Percentiles rank a stretch among this genome's conserved stretches.
Conservation (phyloP, 2,888 invertebrate genomes). For the Amblyjoppa fuscipennis region DNA sequence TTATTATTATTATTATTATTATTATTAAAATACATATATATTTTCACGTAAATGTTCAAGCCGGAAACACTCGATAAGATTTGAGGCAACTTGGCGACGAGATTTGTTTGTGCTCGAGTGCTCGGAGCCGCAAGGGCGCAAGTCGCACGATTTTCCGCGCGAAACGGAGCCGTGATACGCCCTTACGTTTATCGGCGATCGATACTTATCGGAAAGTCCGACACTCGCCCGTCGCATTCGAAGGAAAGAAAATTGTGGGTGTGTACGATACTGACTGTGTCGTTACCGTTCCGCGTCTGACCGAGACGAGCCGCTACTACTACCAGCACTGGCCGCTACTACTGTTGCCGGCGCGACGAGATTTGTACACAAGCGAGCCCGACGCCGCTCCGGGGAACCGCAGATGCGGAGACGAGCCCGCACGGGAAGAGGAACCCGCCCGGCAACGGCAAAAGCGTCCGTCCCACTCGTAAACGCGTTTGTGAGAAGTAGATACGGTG, state of each 20-base stretch:
- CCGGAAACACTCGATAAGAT: too few relatives aligned
- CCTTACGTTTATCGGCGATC: not conserved
- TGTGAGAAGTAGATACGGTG: conserved; percentile 40
- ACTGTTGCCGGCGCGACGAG: not conserved
- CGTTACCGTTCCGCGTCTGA: not conserved
- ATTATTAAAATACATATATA: too few relatives aligned
- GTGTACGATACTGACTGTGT: not conserved
- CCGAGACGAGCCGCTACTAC: not conserved
- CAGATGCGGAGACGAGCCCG: conserved; percentile 14
- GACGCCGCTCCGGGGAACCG: not conserved
- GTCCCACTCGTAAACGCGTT: conserved; percentile 38
- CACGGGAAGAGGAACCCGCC: conserved; percentile 45
- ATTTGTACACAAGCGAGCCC: not conserved
- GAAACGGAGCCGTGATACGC: not conserved
- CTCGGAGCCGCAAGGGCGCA: too few relatives aligned
- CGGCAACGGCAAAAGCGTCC: conserved; percentile 35
- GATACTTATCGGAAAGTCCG: not conserved
- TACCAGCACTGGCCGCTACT: not conserved
- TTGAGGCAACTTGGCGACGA: too few relatives aligned
- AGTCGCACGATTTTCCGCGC: not conserved
- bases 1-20: too few relatives aligned
- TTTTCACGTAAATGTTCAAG: too few relatives aligned
- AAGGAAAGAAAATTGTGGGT: too few relatives aligned
- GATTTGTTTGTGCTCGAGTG: too few relatives aligned
- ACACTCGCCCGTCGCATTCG: not conserved